These are phyloP conservation scores for Eupithecia abbreviata DNA, from an alignment of 2,888 invertebrate species.

Conservation along the genomic window DNA sequence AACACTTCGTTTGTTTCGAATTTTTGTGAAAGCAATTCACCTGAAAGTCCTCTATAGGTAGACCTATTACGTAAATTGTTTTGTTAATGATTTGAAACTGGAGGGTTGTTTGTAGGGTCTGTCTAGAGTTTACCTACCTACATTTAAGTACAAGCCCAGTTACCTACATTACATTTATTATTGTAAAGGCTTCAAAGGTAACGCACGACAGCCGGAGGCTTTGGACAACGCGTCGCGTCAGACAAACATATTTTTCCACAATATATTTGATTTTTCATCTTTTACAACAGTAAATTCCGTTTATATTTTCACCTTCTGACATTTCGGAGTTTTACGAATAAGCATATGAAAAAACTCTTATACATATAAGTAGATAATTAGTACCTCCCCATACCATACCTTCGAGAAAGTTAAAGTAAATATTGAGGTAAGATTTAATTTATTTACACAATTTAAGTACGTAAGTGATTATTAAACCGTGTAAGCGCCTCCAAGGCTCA, in stretches of 20 bases:
- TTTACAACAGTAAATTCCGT: not conserved
- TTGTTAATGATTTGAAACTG: constrained; percentile 6
- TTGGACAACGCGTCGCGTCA: not conserved
- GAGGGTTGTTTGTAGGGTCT: constrained; percentile 14
- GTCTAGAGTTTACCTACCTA: constrained; percentile 5
- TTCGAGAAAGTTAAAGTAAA: not conserved
- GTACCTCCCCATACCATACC: not conserved
- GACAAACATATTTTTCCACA: not conserved
- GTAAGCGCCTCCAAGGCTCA: not conserved
- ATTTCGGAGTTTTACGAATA: not conserved
- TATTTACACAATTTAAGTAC: not conserved
- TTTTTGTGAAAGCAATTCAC: constrained; percentile 35
- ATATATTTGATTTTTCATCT: too few relatives aligned
- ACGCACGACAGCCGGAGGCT: constrained; percentile 9
- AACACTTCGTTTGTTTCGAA: constrained; percentile 24
- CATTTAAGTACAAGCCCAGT: not conserved
- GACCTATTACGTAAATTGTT: constrained; percentile 15
- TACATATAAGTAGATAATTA: not conserved
- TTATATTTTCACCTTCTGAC: not conserved
- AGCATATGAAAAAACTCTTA: not conserved
- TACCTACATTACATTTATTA: not conserved
- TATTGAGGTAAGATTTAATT: not conserved
- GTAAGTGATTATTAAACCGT: not conserved
- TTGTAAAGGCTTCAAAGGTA: constrained; percentile 2
- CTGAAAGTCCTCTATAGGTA: constrained; percentile 36